A percentile compares a stretch with the other conserved stretches of the same genome.
Conservation (phyloP, 2,797 vertebrate genomes). For the Squalus acanthias region DNA sequence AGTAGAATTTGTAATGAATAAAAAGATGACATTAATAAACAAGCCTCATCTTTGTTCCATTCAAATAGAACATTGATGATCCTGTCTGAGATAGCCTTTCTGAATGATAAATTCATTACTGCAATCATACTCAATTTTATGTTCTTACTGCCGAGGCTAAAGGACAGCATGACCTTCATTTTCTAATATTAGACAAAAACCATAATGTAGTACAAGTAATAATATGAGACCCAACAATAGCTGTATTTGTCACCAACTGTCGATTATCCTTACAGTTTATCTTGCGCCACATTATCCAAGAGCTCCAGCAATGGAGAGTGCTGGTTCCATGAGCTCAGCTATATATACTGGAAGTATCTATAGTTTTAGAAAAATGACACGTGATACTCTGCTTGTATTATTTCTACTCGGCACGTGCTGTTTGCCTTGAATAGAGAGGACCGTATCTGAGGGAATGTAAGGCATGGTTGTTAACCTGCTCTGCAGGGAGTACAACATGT, state of each 20-base stretch:
- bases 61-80: neutral
- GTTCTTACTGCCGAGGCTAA: neutral
- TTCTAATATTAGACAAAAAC: neutral
- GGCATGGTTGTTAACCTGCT: slow-evolving; percentile 8
- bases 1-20: neutral
- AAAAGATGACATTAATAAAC: neutral
- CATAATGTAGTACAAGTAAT: neutral
- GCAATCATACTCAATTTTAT: slow-evolving; percentile 10
- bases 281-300: no score
- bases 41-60: neutral
- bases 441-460: neutral
- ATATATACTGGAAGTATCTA: neutral
- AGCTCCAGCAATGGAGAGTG: neutral
- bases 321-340: neutral
- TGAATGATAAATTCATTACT: neutral
- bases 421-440: neutral
- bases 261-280: neutral
- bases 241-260: neutral
- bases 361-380: neutral
- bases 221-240: neutral
- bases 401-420: neutral
- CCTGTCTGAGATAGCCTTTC: neutral
- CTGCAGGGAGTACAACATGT: neutral
- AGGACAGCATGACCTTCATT: neutral
- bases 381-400: neutral